Percentiles rank a stretch among this genome's conserved stretches.
These are phyloP conservation scores for Myodes glareolus DNA, from an alignment of 2,113 vertebrate species.

Conservation along the genomic window DNA sequence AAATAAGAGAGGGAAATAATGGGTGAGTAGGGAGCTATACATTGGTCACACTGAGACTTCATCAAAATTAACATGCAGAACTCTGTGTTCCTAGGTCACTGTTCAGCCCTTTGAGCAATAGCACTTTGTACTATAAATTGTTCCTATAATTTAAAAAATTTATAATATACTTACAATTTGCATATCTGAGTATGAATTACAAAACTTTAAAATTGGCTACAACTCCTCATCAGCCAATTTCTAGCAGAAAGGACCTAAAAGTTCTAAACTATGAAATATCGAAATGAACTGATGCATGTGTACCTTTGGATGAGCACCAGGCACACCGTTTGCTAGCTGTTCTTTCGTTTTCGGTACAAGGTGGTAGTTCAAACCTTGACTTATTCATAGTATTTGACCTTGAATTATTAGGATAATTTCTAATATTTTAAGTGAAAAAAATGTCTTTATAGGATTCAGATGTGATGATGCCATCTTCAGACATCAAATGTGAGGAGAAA, in stretches of 20 bases:
- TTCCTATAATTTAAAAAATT: constrained; percentile 70
- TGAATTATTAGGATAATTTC: constrained; percentile 53
- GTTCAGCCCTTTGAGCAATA: constrained; percentile 58
- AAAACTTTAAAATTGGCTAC: constrained; percentile 75
- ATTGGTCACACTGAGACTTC: constrained; percentile 57
- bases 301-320: constrained; percentile 61
- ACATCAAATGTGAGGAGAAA: neutral
- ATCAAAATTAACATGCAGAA: constrained; percentile 69
- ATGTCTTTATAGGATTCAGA: constrained; percentile 37
- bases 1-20: constrained; percentile 2
- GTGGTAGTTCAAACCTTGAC: neutral
- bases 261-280: constrained; percentile 57
- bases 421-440: constrained; percentile 42
- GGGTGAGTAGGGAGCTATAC: constrained; percentile 29
- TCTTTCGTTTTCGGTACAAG: constrained; percentile 48
- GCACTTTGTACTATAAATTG: constrained; percentile 65
- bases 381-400: constrained; percentile 30
- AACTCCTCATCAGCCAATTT: constrained; percentile 68
- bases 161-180: constrained; percentile 73
- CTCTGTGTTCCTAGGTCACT: constrained; percentile 54
- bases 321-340: neutral
- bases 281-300: constrained; percentile 64
- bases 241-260: constrained; percentile 63
- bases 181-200: constrained; percentile 75
- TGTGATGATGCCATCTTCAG: neutral